Evolutionary conservation across 2,113 vertebrate genomes (phyloP).

Genomic region (Penelope pileata): DNA sequence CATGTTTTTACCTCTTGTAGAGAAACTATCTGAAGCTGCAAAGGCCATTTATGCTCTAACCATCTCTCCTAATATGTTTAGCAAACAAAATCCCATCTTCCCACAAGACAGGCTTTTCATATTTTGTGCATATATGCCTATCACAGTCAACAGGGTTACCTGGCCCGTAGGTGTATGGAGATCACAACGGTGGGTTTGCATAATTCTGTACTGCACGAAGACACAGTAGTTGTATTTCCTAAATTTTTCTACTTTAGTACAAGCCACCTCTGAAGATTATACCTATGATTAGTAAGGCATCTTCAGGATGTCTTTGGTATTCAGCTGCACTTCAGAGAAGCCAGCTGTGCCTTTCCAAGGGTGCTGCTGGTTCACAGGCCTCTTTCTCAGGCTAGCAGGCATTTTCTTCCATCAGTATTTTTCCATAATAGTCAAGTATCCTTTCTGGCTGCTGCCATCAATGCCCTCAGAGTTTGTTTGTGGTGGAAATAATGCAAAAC

Average conservation of each 20-base stretch:
- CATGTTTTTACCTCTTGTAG: not conserved
- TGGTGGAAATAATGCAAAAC: not conserved
- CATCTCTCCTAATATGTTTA: not conserved
- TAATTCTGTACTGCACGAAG: not conserved
- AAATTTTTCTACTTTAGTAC: not conserved
- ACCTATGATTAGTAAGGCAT: not conserved
- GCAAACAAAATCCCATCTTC: not conserved
- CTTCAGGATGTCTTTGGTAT: not conserved
- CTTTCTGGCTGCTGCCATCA: not conserved
- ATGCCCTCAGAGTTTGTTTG: not conserved
- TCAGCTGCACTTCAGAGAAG: not conserved
- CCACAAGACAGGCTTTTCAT: not conserved
- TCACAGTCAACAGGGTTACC: not conserved
- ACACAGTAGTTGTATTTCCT: not conserved
- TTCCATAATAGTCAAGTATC: not conserved
- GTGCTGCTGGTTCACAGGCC: not conserved
- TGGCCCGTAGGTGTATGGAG: not conserved
- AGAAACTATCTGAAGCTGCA: not conserved
- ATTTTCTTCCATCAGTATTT: not conserved
- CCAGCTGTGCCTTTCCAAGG: not conserved
- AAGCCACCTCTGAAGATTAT: not conserved
- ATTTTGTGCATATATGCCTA: not conserved
- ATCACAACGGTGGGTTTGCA: not conserved
- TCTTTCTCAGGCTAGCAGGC: not conserved
- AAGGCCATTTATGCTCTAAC: not conserved